Conservation (phyloP, 2,113 vertebrate species). For the Corythornis madagascariensis region DNA sequence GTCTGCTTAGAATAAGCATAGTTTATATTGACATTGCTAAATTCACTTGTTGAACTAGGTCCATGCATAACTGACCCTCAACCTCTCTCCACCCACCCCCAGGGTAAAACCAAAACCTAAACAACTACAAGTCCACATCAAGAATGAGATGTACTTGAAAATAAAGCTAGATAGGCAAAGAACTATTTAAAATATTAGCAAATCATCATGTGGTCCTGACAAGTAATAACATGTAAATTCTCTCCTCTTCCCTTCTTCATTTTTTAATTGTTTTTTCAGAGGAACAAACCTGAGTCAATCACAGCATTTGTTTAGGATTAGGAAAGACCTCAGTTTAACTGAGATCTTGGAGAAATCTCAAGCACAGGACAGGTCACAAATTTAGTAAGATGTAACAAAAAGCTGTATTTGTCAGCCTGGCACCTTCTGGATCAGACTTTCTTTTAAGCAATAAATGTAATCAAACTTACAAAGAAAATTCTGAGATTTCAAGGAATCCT, state of each 20-base stretch:
- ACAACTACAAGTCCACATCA: neutral
- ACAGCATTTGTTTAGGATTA: neutral
- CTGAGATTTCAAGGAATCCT: neutral
- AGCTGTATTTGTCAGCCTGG: neutral
- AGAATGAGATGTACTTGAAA: neutral
- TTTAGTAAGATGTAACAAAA: neutral
- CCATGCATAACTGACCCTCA: neutral
- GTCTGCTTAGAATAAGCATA: neutral
- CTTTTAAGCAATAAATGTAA: neutral
- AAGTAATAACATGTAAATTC: neutral
- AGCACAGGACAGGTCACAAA: neutral
- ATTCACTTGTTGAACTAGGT: neutral
- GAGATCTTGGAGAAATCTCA: neutral
- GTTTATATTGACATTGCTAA: neutral
- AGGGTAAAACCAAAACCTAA: neutral
- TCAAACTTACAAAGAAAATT: neutral
- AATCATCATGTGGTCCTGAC: neutral
- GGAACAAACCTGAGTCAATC: neutral
- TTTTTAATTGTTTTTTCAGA: neutral
- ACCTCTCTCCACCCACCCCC: neutral
- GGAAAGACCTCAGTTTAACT: neutral
- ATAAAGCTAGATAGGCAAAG: neutral
- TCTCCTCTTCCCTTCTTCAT: neutral
- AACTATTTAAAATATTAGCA: slow-evolving; percentile 9
- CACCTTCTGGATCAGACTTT: neutral